Evolutionary conservation across 2,888 invertebrate species (phyloP).

Genomic region (Ferdinandea cuprea): DNA sequence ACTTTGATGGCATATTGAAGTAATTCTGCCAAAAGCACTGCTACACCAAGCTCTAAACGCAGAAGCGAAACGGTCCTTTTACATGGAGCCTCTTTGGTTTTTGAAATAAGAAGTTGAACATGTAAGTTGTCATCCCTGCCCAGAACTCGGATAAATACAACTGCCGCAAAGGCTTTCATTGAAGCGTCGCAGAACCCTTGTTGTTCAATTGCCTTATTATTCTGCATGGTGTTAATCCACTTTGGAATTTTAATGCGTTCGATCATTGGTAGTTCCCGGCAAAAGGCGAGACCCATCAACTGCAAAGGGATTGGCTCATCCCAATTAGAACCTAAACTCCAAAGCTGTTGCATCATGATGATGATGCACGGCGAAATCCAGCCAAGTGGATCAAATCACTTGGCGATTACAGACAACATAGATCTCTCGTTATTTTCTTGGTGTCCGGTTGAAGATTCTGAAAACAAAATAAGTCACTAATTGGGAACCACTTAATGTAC

Average conservation of each 20-base stretch:
- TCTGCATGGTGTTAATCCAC: background rate
- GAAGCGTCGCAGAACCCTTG: no score
- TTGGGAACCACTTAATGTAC: no score
- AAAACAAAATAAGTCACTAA: no score
- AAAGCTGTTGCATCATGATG: constrained; percentile 62
- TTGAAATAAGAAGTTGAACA: no score
- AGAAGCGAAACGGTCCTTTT: constrained; percentile 9
- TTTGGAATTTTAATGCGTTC: constrained; percentile 17
- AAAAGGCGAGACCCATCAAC: no score
- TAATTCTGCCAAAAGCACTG: background rate
- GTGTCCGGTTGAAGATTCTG: no score
- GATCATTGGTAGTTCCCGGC: no score
- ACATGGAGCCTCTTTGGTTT: background rate
- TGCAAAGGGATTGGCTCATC: constrained; percentile 40
- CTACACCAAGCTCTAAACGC: constrained; percentile 9
- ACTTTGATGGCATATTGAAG: background rate
- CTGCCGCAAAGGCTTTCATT: background rate
- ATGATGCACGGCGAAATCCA: constrained; percentile 64
- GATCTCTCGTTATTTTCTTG: no score
- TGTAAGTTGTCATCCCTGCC: constrained; percentile 6
- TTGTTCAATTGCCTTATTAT: background rate
- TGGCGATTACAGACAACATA: constrained; percentile 47
- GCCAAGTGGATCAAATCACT: no score
- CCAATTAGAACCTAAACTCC: constrained; percentile 57
- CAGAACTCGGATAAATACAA: background rate